Conservation (phyloP, 1,140 invertebrate species). For the Musca domestica region DNA sequence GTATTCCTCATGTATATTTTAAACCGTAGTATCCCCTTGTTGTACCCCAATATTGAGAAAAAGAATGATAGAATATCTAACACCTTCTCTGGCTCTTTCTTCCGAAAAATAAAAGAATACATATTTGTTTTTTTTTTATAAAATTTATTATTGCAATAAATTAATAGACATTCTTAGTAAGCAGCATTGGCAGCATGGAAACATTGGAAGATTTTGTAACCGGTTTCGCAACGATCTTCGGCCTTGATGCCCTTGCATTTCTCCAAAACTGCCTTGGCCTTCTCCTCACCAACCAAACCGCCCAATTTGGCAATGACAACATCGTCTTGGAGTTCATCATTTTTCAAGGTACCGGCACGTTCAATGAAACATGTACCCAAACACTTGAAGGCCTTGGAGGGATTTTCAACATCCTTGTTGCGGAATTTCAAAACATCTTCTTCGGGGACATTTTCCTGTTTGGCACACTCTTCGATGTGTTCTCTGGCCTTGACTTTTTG, state of each 20-base stretch:
- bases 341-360: neutral
- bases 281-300: neutral
- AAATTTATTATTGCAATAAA: too few relatives aligned
- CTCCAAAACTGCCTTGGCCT: neutral
- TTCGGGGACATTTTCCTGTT: neutral
- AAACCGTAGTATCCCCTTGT: too few relatives aligned
- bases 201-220: slow-evolving; percentile 21
- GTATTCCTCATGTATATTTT: too few relatives aligned
- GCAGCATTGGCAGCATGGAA: neutral
- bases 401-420: neutral
- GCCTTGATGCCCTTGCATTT: slow-evolving; percentile 23
- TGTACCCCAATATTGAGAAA: too few relatives aligned
- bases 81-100: too few relatives aligned
- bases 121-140: too few relatives aligned
- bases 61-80: too few relatives aligned
- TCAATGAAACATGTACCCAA: slow-evolving; percentile 19
- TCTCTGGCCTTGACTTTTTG: slow-evolving; percentile 7
- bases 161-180: too few relatives aligned
- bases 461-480: neutral
- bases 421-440: slow-evolving; percentile 5
- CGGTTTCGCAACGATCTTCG: slow-evolving; percentile 21
- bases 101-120: too few relatives aligned
- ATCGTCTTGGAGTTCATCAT: neutral
- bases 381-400: slow-evolving; percentile 6
- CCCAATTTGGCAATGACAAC: slow-evolving; percentile 6